Percentiles rank a stretch among this genome's conserved stretches.
Conservation (phyloP, 2,113 vertebrate species). For the Xenopus tropicalis region UCB_Xtro_10.0 CM004448.2:94496001-94496500, state of each 20-base stretch:
- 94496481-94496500: too few relatives aligned
- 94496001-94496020: not conserved
- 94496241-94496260: slow-evolving; percentile 2
- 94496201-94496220: slow-evolving; percentile 1
- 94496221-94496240: slow-evolving; percentile 28
- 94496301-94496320: not conserved
- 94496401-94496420: too few relatives aligned
- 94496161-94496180: not conserved
- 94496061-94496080: slow-evolving; percentile 1
- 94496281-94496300: not conserved
- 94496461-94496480: too few relatives aligned
- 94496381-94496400: too few relatives aligned
- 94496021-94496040: not conserved
- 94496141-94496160: slow-evolving; percentile 17
- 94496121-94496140: not conserved
- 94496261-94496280: slow-evolving; percentile 9
- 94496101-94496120: slow-evolving; percentile 26
- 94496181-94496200: slow-evolving; percentile 6
- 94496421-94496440: too few relatives aligned
- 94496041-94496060: not conserved
- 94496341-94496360: not conserved
- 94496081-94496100: not conserved
- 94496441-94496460: too few relatives aligned
- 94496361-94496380: too few relatives aligned
- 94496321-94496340: not conserved